Conservation (phyloP, 2,113 vertebrate species). For the Proteles cristata region DNA sequence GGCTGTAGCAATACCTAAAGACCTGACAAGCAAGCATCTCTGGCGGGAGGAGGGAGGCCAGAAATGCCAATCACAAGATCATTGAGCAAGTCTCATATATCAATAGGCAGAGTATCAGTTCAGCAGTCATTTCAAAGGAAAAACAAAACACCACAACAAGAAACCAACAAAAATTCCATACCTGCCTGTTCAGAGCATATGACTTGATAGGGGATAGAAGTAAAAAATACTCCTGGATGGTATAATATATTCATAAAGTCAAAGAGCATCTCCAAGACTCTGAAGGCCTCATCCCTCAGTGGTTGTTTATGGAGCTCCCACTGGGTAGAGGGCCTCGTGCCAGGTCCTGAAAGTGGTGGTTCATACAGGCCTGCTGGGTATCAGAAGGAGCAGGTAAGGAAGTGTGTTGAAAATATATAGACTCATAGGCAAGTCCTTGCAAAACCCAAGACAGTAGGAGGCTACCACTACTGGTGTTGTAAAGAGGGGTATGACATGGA, state of each 20-base stretch:
- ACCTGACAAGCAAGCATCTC: not conserved
- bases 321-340: not conserved
- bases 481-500: not conserved
- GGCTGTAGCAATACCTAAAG: not conserved
- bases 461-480: not conserved
- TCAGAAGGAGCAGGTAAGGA: not conserved
- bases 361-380: too few species aligned
- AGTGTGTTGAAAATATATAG: not conserved
- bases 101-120: not conserved
- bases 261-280: not conserved
- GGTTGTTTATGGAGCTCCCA: not conserved
- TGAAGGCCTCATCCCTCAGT: too few species aligned
- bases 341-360: not conserved
- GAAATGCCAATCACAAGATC: not conserved
- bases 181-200: not conserved
- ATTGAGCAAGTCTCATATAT: not conserved
- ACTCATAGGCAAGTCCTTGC: not conserved
- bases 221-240: not conserved
- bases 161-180: not conserved
- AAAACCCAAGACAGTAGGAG: not conserved
- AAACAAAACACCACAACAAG: not conserved
- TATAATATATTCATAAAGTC: not conserved
- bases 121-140: not conserved
- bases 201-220: not conserved
- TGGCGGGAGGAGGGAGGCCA: accelerated